Conservation (phyloP, 2,888 invertebrate genomes). For the Dryobotodes eremita region DNA sequence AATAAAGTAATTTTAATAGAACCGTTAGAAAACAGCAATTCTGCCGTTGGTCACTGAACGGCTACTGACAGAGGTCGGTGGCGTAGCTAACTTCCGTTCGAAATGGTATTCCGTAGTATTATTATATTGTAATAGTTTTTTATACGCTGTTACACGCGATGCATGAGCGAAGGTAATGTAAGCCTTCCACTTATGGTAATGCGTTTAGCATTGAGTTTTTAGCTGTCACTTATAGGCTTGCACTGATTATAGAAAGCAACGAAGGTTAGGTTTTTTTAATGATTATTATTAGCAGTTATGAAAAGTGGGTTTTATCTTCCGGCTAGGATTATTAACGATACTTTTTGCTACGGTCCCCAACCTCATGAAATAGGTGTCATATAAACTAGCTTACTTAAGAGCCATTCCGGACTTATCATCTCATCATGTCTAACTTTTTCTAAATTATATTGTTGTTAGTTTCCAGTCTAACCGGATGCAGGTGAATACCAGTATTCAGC, state of each 20-base stretch:
- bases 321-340: too few species aligned
- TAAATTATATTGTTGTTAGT: too few species aligned
- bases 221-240: not conserved
- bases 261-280: too few species aligned
- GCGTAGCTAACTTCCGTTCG: conserved; percentile 69
- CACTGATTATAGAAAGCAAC: not conserved
- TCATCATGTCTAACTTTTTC: not conserved
- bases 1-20: conserved; percentile 31
- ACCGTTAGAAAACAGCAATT: conserved; percentile 55
- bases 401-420: not conserved
- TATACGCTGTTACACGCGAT: conserved; percentile 51
- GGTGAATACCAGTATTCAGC: not conserved
- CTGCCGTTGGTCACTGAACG: conserved; percentile 18
- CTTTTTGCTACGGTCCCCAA: too few species aligned
- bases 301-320: too few species aligned
- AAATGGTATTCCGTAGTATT: conserved; percentile 60
- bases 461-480: not conserved
- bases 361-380: too few species aligned
- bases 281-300: too few species aligned
- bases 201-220: conserved; percentile 47
- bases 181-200: conserved; percentile 49
- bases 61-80: conserved; percentile 63
- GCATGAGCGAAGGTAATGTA: conserved; percentile 28
- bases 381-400: not conserved
- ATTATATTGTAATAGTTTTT: conserved; percentile 33